Percentiles rank a stretch among this genome's conserved stretches.
Conservation (phyloP, 2,888 invertebrate species). For the Cremastinae sp. region DNA sequence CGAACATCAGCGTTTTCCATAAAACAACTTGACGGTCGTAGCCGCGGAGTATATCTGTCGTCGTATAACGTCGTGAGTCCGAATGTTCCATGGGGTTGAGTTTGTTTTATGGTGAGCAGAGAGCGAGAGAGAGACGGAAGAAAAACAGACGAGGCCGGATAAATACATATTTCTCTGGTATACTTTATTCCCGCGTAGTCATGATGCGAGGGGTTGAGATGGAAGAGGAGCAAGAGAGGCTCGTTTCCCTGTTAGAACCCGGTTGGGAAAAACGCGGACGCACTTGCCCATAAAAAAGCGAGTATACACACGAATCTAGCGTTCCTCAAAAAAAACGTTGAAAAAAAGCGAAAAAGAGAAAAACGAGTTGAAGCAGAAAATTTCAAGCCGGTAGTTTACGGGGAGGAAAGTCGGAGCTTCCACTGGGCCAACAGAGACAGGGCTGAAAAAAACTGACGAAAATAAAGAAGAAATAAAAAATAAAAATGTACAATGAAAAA, state of each 20-base stretch:
- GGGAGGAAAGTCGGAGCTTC: slow-evolving; percentile 17
- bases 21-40: slow-evolving; percentile 40
- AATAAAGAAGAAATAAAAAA: neutral
- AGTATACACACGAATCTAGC: slow-evolving; percentile 3
- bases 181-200: slow-evolving; percentile 51
- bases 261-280: neutral
- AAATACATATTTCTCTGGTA: slow-evolving; percentile 59
- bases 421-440: slow-evolving; percentile 1
- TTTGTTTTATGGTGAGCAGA: slow-evolving; percentile 24
- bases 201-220: neutral
- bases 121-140: slow-evolving; percentile 13
- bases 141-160: slow-evolving; percentile 44
- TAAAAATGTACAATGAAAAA: slow-evolving; percentile 7
- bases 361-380: slow-evolving; percentile 42
- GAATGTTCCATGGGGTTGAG: slow-evolving; percentile 33
- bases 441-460: slow-evolving; percentile 11
- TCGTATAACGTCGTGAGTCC: slow-evolving; percentile 27
- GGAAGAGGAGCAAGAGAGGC: neutral
- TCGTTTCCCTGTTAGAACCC: slow-evolving; percentile 7
- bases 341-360: no score
- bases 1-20: slow-evolving; percentile 36
- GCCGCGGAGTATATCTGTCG: slow-evolving; percentile 47
- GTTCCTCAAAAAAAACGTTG: slow-evolving; percentile 18
- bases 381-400: slow-evolving; percentile 33
- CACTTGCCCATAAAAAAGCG: neutral